These are phyloP conservation scores for Eupeodes luniger DNA, from an alignment of 2,888 invertebrate species.

Conservation along the genomic window DNA sequence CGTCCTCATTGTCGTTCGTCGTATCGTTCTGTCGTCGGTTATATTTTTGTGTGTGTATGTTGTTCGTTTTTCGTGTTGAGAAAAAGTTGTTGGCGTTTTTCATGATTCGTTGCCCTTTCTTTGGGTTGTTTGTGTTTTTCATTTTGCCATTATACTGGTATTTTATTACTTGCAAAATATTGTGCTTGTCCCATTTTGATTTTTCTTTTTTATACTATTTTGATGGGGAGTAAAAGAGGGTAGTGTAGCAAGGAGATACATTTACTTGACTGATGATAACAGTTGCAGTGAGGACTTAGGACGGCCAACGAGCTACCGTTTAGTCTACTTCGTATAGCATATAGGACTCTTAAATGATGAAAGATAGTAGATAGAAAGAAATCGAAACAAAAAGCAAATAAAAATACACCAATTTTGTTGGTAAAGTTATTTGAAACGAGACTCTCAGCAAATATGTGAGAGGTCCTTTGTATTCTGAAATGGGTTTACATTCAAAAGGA, in stretches of 20 bases:
- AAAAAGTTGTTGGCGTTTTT: slow-evolving; percentile 12
- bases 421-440: slow-evolving; percentile 5
- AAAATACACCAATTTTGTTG: background rate
- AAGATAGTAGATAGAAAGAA: slow-evolving; percentile 14
- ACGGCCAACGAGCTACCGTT: background rate
- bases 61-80: slow-evolving; percentile 1
- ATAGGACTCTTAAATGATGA: background rate
- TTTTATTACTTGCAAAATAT: slow-evolving; percentile 62
- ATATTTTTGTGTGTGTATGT: background rate
- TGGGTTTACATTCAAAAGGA: slow-evolving; percentile 9
- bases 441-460: slow-evolving; percentile 23
- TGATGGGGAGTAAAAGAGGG: background rate
- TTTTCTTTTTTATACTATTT: background rate
- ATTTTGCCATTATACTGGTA: slow-evolving; percentile 44
- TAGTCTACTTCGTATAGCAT: slow-evolving; percentile 3
- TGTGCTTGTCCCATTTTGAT: slow-evolving; percentile 41
- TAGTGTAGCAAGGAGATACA: background rate
- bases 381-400: background rate
- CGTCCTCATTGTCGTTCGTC: background rate
- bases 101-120: background rate
- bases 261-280: slow-evolving; percentile 36
- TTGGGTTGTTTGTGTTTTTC: slow-evolving; percentile 31
- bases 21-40: background rate
- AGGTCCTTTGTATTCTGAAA: slow-evolving; percentile 15
- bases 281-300: slow-evolving; percentile 3